Conservation (phyloP, 2,113 vertebrate genomes). For the Gymnobelideus leadbeateri region DNA sequence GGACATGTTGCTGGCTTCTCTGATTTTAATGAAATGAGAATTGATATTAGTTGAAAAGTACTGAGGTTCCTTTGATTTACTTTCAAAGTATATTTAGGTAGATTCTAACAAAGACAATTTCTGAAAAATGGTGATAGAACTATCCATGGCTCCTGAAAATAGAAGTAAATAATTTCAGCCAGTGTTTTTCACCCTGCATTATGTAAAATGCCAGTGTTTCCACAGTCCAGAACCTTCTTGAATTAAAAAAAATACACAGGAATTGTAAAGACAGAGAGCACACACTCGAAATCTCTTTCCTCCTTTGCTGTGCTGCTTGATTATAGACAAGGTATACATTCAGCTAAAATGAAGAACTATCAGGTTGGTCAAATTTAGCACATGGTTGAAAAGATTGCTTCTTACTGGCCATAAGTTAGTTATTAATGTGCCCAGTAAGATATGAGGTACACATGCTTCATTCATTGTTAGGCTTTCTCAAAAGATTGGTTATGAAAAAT, state of each 20-base stretch:
- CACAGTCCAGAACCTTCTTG: background rate
- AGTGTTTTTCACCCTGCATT: background rate
- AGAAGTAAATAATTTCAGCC: background rate
- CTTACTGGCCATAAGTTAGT: background rate
- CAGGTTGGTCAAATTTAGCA: background rate
- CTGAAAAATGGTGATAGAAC: background rate
- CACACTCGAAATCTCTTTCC: background rate
- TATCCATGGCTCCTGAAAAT: background rate
- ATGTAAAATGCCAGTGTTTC: background rate
- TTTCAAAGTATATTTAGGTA: background rate
- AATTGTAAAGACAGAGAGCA: background rate
- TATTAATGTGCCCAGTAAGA: background rate
- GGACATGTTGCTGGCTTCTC: background rate
- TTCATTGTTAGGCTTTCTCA: background rate
- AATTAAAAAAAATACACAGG: background rate
- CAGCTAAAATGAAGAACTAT: background rate
- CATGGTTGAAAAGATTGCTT: background rate
- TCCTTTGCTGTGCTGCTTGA: background rate
- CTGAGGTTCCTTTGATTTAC: background rate
- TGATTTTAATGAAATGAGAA: background rate
- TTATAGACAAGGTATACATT: background rate
- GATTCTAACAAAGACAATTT: background rate
- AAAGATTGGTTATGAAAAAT: background rate
- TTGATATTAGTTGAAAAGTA: background rate
- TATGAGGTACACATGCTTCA: background rate